Percentiles rank a stretch among this genome's conserved stretches.
Conservation (phyloP, 2,113 vertebrate genomes). For the Indri indri region DNA sequence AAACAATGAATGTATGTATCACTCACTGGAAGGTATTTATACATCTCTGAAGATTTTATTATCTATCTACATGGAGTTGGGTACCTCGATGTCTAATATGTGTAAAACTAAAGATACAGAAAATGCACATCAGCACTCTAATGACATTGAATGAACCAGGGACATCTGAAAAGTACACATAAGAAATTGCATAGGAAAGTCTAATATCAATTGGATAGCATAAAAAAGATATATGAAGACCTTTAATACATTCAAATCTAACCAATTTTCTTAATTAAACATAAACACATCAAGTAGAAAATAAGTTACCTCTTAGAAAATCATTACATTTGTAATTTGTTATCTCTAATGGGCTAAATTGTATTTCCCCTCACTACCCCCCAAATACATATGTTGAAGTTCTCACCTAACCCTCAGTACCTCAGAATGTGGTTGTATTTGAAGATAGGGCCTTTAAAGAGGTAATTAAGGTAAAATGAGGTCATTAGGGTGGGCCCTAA, state of each 20-base stretch:
- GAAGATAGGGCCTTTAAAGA: not conserved
- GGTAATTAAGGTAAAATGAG: not conserved
- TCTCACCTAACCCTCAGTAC: not conserved
- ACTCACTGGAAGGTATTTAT: not conserved
- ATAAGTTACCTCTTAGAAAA: not conserved
- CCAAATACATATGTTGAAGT: not conserved
- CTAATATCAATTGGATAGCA: not conserved
- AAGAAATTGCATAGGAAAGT: not conserved
- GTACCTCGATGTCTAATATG: not conserved
- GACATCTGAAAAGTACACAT: not conserved
- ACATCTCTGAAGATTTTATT: not conserved
- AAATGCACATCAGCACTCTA: not conserved
- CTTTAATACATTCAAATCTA: slow-evolving; percentile 22
- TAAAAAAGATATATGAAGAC: not conserved
- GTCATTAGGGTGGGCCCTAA: not conserved
- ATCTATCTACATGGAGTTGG: not conserved
- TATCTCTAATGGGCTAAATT: not conserved
- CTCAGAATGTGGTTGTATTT: not conserved
- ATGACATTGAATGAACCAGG: not conserved
- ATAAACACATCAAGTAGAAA: slow-evolving; percentile 1
- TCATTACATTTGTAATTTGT: not conserved
- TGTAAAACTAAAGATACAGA: not conserved
- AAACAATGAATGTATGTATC: not conserved
- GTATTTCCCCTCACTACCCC: no score
- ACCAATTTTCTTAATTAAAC: not conserved